Base-by-base conservation (phyloP, 2,888 invertebrate genomes). In the Schrankia costaestrigalis region DNA sequence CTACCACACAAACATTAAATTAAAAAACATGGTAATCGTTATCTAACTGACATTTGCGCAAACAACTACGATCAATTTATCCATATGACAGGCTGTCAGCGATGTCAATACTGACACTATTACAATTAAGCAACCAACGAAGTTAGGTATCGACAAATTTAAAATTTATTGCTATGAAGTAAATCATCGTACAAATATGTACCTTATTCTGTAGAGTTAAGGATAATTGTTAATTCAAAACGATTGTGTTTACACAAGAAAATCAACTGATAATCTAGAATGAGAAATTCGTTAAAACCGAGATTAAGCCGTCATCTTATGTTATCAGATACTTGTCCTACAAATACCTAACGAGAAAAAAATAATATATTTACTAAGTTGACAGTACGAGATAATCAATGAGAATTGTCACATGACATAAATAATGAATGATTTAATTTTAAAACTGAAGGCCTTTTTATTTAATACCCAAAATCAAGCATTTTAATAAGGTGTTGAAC, bases 31-130 rank as follows among this genome's bases (percentile, higher is more conserved):
- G 62, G 72, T 79, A 80, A 80, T 78, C 75, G 70, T 68, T 87
- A 86, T 86, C 86, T 72, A 74, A 66, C 77, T 63, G 72, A 71
- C 75, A 71, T 81, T 83, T 81, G 75, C 81, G 81, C 83, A 86
- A 86, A 84, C 85, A 86, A 77, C 77, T 66, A 70, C 67, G 68
- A 86, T 87, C 86, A 84, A 84, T 86, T 81, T 83, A 81, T 81
- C 72, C 76, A 56, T 70, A 55, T 82, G 86, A 86, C 86, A 86
- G 75, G 63, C 65, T 85, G 82, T 83, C 83, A 76, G 56, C 64
- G 73, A 65, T 80, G 84, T 86, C 86, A 83, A 68, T 68, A 58
- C 58, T 76, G 82, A 79, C 82, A 80, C 71, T 78, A 78, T 79
- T 78, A 86, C 86, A 86, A 87, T 86, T 87, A 87, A 85, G 78